Percentiles rank a stretch among this genome's conserved stretches.
phyloP scores from a whole-genome alignment of 2,797 vertebrate genomes.

The Acanthopagrus latus region DNA sequence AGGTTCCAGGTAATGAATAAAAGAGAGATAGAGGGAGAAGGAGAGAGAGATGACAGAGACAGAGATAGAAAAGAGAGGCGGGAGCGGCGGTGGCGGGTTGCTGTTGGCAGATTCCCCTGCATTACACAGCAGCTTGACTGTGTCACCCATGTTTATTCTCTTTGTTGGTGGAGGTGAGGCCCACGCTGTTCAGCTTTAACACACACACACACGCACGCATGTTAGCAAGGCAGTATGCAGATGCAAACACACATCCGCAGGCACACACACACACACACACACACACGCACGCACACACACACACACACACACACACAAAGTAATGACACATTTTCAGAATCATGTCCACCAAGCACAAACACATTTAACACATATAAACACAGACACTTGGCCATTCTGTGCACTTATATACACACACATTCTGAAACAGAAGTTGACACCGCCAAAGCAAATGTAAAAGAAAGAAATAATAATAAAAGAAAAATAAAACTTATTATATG shows the following conservation, averaged over 20 bases:
- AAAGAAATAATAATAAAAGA: no score
- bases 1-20: slow-evolving; percentile 83
- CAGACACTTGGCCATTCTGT: neutral
- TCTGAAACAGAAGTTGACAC: no score
- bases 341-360: slow-evolving; percentile 7
- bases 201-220: slow-evolving; percentile 29
- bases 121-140: slow-evolving; percentile 80
- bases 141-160: slow-evolving; percentile 81
- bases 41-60: slow-evolving; percentile 71
- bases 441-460: no score
- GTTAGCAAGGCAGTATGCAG: slow-evolving; percentile 14
- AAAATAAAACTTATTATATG: no score
- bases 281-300: slow-evolving; percentile 22
- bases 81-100: slow-evolving; percentile 1
- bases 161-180: slow-evolving; percentile 75
- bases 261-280: slow-evolving; percentile 2
- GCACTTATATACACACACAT: neutral
- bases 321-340: slow-evolving; percentile 9
- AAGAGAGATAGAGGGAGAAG: slow-evolving; percentile 67
- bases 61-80: slow-evolving; percentile 58
- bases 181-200: slow-evolving; percentile 35
- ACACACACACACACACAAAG: slow-evolving; percentile 9
- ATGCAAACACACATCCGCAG: slow-evolving; percentile 12
- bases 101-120: slow-evolving; percentile 71
- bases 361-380: slow-evolving; percentile 4